Evolutionary conservation across 53 echinoderm and acorn worm genomes (phyloP).

Genomic region (Patiria pectinifera): DNA sequence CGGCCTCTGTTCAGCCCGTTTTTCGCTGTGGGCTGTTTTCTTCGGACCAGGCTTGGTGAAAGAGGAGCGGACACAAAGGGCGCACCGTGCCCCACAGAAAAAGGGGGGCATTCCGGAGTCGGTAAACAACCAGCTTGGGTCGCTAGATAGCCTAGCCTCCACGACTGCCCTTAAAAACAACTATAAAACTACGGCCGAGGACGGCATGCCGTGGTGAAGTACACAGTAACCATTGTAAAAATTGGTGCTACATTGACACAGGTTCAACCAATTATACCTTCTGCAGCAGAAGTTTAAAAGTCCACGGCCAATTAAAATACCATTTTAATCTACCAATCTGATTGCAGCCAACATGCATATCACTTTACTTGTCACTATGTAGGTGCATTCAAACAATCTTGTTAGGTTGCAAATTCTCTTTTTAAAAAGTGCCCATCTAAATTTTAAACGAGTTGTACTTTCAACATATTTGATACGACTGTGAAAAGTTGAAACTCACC

Average conservation of each 20-base stretch:
- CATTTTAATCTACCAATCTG: too few relatives aligned
- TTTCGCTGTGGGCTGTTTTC: conserved; percentile 59
- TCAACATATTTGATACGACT: neutral
- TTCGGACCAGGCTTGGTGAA: conserved; percentile 49
- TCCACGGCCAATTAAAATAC: too few relatives aligned
- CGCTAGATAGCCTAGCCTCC: conserved; percentile 25
- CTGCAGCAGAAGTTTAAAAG: neutral
- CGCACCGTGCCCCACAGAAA: conserved; percentile 51
- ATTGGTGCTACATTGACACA: neutral
- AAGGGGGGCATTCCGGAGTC: conserved; percentile 47
- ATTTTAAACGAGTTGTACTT: neutral
- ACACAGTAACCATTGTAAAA: neutral
- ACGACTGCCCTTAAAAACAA: conserved; percentile 9
- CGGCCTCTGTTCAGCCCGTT: conserved; percentile 16
- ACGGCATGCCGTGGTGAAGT: neutral
- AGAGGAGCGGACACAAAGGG: conserved; percentile 63
- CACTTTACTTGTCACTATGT: neutral
- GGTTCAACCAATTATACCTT: neutral
- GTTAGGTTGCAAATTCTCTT: too few relatives aligned
- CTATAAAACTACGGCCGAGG: conserved; percentile 9
- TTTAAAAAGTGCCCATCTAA: too few relatives aligned
- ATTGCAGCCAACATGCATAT: too few relatives aligned
- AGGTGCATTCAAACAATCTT: neutral
- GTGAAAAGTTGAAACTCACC: conserved; percentile 33
- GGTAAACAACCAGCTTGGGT: conserved; percentile 55